Base-by-base conservation (phyloP, 2,888 invertebrate species). In the Mechanitis mazaeus region DNA sequence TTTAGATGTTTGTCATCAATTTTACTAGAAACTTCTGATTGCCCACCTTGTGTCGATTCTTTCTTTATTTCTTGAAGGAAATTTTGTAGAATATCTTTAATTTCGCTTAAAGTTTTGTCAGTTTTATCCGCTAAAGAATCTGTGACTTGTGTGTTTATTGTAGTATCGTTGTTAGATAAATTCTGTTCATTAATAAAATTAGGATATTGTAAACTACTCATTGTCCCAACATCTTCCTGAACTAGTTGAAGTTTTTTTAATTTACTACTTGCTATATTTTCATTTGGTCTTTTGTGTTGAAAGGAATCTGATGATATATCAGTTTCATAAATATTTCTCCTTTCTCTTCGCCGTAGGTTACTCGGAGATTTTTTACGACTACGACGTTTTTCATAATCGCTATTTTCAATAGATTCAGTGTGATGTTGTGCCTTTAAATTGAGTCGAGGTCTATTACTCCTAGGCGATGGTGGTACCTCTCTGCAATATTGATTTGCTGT, bases 41-140 rank as follows among this genome's bases (percentile, higher is more conserved):
- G 80, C 35, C 75, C 77, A 47, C 75, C 76, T 56, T 78, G 76
- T 11, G 75, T 74, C 2, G 79, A 72, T 66, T 87, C 85, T 69
- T 83, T 87, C 65, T 87, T 89, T 63, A 89, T 84, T 75, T 89
- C 87, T 54, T 79, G 76, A 56, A 89, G 70, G 65, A 89, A 89
- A 59, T 64, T 82, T 73, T 87, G 85, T 11, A 89, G 73, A 56
- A 88, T 84, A 60, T 85, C 80, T 74, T 89, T 89, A 57, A 89
- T 88, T 83, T 89, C 89, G 63, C 72, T 76, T n/a, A 89, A 71
- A 2, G 87, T 80, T 74, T 81, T 84, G 60, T 87, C 87, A 4
- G 87, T 85, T 76, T 82, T 85, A 54, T 85, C 82, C 45, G 63
- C 68, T 46, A 73, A 72, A 38, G 68, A 64, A 46, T 78, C 76